These are phyloP conservation scores for Python bivittatus DNA, from an alignment of 2,113 vertebrate species.

Conservation along the genomic window DNA sequence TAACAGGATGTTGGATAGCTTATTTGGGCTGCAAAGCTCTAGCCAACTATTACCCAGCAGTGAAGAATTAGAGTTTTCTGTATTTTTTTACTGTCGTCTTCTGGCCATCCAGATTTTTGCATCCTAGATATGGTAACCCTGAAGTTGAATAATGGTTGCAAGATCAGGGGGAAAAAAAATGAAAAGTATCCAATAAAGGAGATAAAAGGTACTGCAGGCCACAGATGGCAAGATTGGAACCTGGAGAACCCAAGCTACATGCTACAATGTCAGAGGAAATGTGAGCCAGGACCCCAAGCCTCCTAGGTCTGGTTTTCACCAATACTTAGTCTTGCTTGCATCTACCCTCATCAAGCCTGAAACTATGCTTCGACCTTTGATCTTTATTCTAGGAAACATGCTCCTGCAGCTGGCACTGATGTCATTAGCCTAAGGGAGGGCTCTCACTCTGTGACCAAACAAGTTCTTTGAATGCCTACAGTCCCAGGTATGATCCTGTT, in stretches of 20 bases:
- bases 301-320: neutral
- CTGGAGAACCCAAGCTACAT: neutral
- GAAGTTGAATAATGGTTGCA: too few species aligned
- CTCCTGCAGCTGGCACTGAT: neutral
- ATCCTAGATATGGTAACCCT: neutral
- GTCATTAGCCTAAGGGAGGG: neutral
- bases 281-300: neutral
- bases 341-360: neutral
- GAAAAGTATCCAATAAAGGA: neutral
- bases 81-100: neutral
- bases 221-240: neutral
- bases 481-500: neutral
- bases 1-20: neutral
- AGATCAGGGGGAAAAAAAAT: neutral
- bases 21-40: neutral
- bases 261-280: neutral
- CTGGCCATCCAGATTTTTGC: neutral
- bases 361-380: neutral
- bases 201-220: neutral
- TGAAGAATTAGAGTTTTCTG: neutral
- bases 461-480: neutral
- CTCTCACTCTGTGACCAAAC: neutral
- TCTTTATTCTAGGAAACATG: neutral
- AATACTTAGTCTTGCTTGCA: neutral
- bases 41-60: neutral